A percentile compares a stretch with the other conserved stretches of the same genome.
Conservation (phyloP, 2,888 invertebrate genomes). For the Sepiola atlantica region DNA sequence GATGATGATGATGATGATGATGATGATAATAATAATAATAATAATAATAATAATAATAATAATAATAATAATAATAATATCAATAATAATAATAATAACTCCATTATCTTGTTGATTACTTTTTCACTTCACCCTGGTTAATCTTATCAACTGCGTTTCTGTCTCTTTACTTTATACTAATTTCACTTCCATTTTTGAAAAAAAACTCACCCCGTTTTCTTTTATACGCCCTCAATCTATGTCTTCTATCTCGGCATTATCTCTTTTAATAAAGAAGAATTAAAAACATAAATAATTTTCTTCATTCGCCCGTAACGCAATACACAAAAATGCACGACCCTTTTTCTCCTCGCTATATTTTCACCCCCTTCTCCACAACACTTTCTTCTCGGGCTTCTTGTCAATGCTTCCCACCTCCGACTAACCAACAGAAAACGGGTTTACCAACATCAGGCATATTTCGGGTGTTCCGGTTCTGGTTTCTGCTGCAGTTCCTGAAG, state of each 20-base stretch:
- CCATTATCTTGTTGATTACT: too few relatives aligned
- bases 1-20: too few relatives aligned
- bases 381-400: neutral
- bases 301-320: neutral
- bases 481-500: neutral
- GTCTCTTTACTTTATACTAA: neutral
- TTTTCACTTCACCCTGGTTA: too few relatives aligned
- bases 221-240: neutral
- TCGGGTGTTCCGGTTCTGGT: neutral
- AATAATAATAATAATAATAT: too few relatives aligned
- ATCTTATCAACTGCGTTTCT: too few relatives aligned
- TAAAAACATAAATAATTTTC: neutral
- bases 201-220: neutral
- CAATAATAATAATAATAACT: too few relatives aligned
- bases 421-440: neutral
- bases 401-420: neutral
- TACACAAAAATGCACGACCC: neutral
- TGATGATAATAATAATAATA: too few relatives aligned
- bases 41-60: too few relatives aligned
- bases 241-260: neutral
- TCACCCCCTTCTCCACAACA: neutral
- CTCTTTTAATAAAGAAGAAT: neutral
- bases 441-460: neutral
- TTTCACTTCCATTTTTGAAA: neutral
- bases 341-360: neutral